Conservation (phyloP, 1,140 invertebrate genomes). For the Dendrolimus kikuchii region DNA sequence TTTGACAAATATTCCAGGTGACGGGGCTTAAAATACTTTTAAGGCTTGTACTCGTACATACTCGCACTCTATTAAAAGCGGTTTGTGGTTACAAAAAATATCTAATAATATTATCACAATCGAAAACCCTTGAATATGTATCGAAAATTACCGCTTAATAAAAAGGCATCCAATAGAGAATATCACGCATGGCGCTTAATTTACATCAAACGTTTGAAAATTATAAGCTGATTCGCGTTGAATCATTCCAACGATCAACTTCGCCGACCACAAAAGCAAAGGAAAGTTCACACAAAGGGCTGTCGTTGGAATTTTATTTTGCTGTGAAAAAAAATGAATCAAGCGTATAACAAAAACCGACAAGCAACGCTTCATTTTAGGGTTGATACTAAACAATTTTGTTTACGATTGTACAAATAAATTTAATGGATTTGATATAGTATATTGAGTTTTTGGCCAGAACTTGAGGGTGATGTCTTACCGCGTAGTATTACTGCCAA, state of each 20-base stretch:
- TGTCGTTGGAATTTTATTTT: constrained; percentile 50
- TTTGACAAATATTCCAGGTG: no score
- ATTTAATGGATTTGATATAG: no score
- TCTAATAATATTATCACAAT: no score
- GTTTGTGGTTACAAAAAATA: no score
- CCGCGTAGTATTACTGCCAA: no score
- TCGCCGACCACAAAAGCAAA: constrained; percentile 56
- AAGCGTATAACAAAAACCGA: constrained; percentile 52
- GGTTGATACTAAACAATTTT: constrained; percentile 14
- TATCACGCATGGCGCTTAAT: constrained; percentile 34
- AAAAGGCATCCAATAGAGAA: constrained; percentile 2
- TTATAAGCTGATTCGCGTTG: constrained; percentile 45
- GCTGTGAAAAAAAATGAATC: constrained; percentile 53
- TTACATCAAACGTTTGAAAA: constrained; percentile 59
- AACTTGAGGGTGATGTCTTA: no score
- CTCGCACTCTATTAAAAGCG: no score
- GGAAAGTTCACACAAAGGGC: constrained; percentile 61
- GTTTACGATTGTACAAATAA: no score
- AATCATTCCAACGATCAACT: constrained; percentile 51
- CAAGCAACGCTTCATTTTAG: constrained; percentile 26
- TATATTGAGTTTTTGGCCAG: no score
- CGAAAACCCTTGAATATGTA: constrained; percentile 38
- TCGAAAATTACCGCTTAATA: constrained; percentile 8
- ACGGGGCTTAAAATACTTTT: no score
- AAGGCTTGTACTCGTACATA: no score